Evolutionary conservation across 2,113 vertebrate species (phyloP).

Genomic region (Butastur rufipennis): DNA sequence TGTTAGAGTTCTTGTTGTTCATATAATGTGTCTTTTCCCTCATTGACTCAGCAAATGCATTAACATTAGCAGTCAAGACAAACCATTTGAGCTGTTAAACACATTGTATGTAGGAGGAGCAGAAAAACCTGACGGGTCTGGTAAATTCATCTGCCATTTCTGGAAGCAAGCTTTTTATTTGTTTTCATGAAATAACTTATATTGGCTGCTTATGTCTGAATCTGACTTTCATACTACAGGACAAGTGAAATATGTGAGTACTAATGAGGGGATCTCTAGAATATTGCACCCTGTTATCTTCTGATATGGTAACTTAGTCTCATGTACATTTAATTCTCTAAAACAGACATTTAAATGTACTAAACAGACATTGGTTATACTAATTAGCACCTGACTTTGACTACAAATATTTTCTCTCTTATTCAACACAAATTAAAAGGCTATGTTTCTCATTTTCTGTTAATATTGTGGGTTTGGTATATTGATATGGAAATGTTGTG

Average conservation of each 20-base stretch:
- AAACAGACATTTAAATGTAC: neutral
- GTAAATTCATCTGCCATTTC: neutral
- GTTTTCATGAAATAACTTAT: neutral
- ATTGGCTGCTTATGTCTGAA: neutral
- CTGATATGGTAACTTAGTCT: neutral
- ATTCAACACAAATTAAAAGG: neutral
- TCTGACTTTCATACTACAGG: neutral
- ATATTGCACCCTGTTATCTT: neutral
- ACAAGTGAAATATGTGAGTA: neutral
- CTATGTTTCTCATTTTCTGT: neutral
- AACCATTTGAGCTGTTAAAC: neutral
- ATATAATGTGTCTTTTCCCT: neutral
- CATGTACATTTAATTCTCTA: neutral
- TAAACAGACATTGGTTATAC: neutral
- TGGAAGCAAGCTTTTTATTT: neutral
- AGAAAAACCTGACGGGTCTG: neutral
- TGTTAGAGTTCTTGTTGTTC: neutral
- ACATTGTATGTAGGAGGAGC: neutral
- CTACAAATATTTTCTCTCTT: neutral
- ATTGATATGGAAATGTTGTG: neutral
- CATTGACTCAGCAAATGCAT: neutral
- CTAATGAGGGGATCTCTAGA: neutral
- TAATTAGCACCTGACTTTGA: neutral
- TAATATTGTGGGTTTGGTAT: neutral
- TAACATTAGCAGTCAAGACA: neutral